These are phyloP conservation scores for Calephelis nemesis DNA, from an alignment of 1,140 invertebrate species.

Conservation along the genomic window DNA sequence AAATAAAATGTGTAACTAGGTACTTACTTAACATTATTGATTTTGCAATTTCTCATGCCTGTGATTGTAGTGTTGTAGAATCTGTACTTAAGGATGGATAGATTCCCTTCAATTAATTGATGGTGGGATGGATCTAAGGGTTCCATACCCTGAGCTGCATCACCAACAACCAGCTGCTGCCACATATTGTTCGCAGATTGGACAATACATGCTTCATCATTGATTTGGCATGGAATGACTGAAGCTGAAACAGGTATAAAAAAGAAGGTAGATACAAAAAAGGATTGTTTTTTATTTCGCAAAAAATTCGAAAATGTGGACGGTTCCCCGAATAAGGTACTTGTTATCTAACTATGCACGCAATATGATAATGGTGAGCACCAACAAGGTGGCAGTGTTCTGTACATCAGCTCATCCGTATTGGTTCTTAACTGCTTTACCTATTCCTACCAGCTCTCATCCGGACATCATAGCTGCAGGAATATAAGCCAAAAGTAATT, in stretches of 20 bases:
- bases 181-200: slow-evolving; percentile 4
- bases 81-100: slow-evolving; percentile 5
- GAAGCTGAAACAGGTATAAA: not conserved
- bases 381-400: too few relatives aligned
- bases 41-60: slow-evolving; percentile 14
- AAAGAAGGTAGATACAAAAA: too few relatives aligned
- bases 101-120: slow-evolving; percentile 13
- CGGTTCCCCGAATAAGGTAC: too few relatives aligned
- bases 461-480: too few relatives aligned
- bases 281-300: too few relatives aligned
- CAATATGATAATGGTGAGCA: too few relatives aligned
- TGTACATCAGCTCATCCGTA: too few relatives aligned
- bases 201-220: slow-evolving; percentile 3
- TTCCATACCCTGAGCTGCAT: slow-evolving; percentile 2
- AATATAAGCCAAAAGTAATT: too few relatives aligned
- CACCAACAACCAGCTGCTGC: not conserved
- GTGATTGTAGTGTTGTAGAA: slow-evolving; percentile 15
- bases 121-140: not conserved
- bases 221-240: not conserved
- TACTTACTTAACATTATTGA: slow-evolving; percentile 8
- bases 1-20: not conserved
- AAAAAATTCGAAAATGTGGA: too few relatives aligned
- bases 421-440: too few relatives aligned
- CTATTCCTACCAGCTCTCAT: too few relatives aligned
- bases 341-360: too few relatives aligned